Evolutionary conservation across 37 sponge, comb jelly and placozoan genomes (phyloP), one percentile per base, ranked within the genome.

Genomic region (Crambe crambe): DNA sequence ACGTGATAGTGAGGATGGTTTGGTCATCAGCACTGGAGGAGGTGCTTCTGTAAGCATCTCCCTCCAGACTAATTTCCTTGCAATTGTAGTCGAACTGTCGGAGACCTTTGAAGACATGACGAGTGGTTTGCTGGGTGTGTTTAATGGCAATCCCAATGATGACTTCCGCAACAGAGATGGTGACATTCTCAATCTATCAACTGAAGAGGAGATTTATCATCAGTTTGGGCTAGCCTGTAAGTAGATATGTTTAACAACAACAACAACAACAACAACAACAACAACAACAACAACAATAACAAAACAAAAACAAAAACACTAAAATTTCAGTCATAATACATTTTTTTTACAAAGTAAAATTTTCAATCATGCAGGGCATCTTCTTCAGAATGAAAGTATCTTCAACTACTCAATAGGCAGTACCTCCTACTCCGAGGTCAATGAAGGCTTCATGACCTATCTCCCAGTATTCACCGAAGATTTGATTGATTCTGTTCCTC

Each of bases 141-240:
- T 82, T 36, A 85, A 90, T 43, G 79, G 83, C 1, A 74, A 77
- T 42, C 32, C 78, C 8, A 37, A 27, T 22, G 86, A 90, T 56
- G 91, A 90, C 67, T 77, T 82, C 38, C 42, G 25, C 2, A 58
- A 61, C 0, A 84, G 80, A 60, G 32, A 89, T 56, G 85, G 76
- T 32, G 72, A 70, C n/a, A 30, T 59, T 23, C 35, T 89, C 41
- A 22, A 25, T 31, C 8, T 54, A 39, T 42, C 56, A 2, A 83
- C 73, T 21, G 89, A 89, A 31, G 58, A 51, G 26, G 78, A 83
- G 20, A 70, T 89, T 22, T 89, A 82, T 40, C 10, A 47, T 6
- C 23, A 79, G 27, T 89, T 82, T 89, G 89, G 89, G 31, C n/a
- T 79, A 37, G 9, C 39, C 0, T 89, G 89, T 89, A 58, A 89